Base-by-base conservation (phyloP, 2,113 vertebrate species). In the Myiagra hebetior region DNA sequence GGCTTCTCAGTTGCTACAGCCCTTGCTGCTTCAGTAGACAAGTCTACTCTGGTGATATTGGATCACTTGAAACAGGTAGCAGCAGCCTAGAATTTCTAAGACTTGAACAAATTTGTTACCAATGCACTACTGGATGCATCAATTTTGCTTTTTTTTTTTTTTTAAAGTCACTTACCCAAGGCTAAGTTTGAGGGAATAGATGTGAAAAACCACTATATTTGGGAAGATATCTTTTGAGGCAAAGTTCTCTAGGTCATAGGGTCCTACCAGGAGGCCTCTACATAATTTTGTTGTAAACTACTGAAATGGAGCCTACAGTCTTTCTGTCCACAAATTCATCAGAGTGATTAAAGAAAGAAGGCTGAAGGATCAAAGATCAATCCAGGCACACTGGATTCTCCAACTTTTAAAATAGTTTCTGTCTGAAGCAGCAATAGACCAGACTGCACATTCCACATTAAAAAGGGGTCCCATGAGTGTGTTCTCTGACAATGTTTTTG, bases 1-100 rank as follows among this genome's bases (percentile, higher is more conserved):
- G n/a, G 15, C 73, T 85, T 93, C 94, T 95, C 95, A 41, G 57
- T 64, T 94, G 82, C 85, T 88, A 62, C 41, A 96, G 65, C 30
- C 41, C 20, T 95, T 76, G 74, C 90, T 91, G 57, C 89, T 91
- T 87, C 62, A 76, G 62, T 47, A 56, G n/a, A 69, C 65, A 56
- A 87, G 70, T 65, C 74, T 82, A 79, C 62, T 91, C 26, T 28
- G 82, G 91, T 93, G 94, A 93, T 85, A 95, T 68, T 79, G 20
- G 85, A 96, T 89, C 77, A 33, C 39, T 81, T 87, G 52, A 78
- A 91, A 72, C 18, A 87, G 39, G 56, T 47, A 85, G 13, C 1
- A 4, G 26, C 23, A 60, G 77, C 73, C 23, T 74, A 74, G 28
- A 49, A 55, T 89, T 89, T 89, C 68, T 86, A 88, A 88, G 68